Base-by-base conservation (phyloP, 2,797 vertebrate species). In the Peromyscus aztecus region DNA sequence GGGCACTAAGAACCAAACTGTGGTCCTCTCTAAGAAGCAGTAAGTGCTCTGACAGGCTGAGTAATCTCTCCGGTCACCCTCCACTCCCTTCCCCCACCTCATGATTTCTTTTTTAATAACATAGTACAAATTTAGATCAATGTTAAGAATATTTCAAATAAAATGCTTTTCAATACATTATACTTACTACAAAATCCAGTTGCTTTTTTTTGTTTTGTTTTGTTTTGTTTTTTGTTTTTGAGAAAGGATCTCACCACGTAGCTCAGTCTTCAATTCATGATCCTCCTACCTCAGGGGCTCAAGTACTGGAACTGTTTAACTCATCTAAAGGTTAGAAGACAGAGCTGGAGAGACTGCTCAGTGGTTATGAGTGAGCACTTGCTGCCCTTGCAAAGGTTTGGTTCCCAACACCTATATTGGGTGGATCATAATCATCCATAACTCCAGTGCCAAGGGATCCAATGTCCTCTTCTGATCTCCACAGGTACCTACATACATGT, bases 81-180 rank as follows among this genome's bases (percentile, higher is more conserved):
- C 27, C 24, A 63, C 59, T 46, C 37, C 37, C 27, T 37, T 4
- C 59, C 37, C n/a, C 23, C 27, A 21, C 59, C 81, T 83, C 59
- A 83, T 63, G 9, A 65, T 37, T 88, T 52, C 43, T 86, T 86
- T 73, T 40, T 59, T 10, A 87, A 23, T 77, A 75, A 87, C 37
- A 90, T 1, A 93, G 46, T 37, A 96, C 92, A 95, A 96, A 88
- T 69, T 96, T n/a, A 84, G 31, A 95, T 57, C 71, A 95, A 85
- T n/a, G n/a, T 89, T 82, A 90, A 94, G 92, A 97, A 49, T 84
- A 94, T 52, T 90, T 95, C n/a, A 90, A 49, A 81, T 52, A 94
- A 95, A 95, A 89, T 61, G 61, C 11, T 92, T 92, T 95, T 86
- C 77, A 94, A 96, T 34, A 27, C 82, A 90, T 23, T 57, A 81